Evolutionary conservation across 92 coral and sea anemone genomes (phyloP).

Genomic region (Porites rus): DNA sequence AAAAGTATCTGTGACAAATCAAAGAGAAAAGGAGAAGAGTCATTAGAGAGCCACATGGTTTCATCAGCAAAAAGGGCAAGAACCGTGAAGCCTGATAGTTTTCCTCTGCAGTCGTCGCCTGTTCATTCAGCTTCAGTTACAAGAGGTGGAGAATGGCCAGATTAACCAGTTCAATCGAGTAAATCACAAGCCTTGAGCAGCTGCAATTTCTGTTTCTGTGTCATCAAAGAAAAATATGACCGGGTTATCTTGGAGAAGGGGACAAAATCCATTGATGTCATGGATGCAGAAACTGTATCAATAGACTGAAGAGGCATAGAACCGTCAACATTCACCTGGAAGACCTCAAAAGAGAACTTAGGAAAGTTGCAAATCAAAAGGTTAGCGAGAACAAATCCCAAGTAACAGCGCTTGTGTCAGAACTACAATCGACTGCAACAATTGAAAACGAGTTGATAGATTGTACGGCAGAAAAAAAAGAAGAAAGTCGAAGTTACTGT

Average conservation of each 20-base stretch:
- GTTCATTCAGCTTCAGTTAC: background rate
- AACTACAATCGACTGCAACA: background rate
- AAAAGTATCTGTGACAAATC: too few relatives aligned
- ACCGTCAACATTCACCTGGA: constrained; percentile 13
- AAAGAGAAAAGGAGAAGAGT: too few relatives aligned
- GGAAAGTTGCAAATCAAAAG: background rate
- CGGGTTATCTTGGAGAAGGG: background rate
- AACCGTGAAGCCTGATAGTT: too few relatives aligned
- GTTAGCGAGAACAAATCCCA: background rate
- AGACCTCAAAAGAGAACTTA: constrained; percentile 10
- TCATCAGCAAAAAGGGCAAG: too few relatives aligned
- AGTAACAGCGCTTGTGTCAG: background rate
- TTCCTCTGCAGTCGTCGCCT: background rate
- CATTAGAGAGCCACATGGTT: too few relatives aligned
- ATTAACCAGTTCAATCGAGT: background rate
- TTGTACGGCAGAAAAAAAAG: background rate
- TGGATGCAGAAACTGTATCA: constrained; percentile 31
- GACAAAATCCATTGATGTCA: background rate
- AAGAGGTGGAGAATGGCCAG: background rate
- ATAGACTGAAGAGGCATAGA: constrained; percentile 37
- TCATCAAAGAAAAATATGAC: background rate
- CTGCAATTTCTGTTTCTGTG: background rate
- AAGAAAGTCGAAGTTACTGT: constrained; percentile 41
- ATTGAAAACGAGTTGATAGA: background rate
- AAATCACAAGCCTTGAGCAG: background rate